Percentiles rank a stretch among this genome's conserved stretches.
phyloP scores from a whole-genome alignment of 2,888 invertebrate genomes.

The Drosophila robusta region DNA sequence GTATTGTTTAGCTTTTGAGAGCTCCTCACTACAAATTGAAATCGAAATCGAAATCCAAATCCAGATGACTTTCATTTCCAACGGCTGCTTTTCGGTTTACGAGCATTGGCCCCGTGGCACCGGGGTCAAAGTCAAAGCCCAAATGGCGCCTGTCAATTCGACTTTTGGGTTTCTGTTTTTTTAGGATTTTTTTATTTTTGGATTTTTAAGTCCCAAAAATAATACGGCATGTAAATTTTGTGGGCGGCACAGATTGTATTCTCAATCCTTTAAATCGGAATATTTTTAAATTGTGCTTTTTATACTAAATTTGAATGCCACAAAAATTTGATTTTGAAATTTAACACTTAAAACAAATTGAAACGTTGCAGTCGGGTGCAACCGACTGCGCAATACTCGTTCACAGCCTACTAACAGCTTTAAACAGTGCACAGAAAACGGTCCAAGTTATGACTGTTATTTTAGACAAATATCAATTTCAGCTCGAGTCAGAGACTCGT shows the following conservation, averaged over 20 bases:
- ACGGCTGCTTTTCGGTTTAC: constrained; percentile 14
- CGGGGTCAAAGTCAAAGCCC: constrained; percentile 38
- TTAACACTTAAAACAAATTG: too few species aligned
- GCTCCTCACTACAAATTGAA: constrained; percentile 23
- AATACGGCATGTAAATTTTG: constrained; percentile 2
- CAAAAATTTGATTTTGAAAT: too few species aligned
- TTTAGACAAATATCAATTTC: too few species aligned
- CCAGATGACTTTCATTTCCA: constrained; percentile 28
- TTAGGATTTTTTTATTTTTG: neutral
- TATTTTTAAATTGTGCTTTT: neutral
- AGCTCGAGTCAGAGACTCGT: too few species aligned
- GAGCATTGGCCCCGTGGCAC: constrained; percentile 2
- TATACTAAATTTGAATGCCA: neutral
- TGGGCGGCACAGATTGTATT: neutral
- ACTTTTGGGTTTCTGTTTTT: constrained; percentile 1
- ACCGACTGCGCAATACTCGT: too few species aligned
- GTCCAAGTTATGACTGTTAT: too few species aligned
- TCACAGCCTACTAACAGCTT: too few species aligned
- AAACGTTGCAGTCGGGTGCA: too few species aligned
- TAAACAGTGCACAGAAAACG: too few species aligned
- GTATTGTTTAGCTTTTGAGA: constrained; percentile 23
- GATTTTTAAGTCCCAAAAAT: neutral
- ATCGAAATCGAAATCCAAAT: constrained; percentile 27
- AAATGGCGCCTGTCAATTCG: constrained; percentile 46
- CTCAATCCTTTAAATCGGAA: constrained; percentile 1